Evolutionary conservation across 2,797 vertebrate species (phyloP).

Genomic region (Dendrocincla tyrannina): DNA sequence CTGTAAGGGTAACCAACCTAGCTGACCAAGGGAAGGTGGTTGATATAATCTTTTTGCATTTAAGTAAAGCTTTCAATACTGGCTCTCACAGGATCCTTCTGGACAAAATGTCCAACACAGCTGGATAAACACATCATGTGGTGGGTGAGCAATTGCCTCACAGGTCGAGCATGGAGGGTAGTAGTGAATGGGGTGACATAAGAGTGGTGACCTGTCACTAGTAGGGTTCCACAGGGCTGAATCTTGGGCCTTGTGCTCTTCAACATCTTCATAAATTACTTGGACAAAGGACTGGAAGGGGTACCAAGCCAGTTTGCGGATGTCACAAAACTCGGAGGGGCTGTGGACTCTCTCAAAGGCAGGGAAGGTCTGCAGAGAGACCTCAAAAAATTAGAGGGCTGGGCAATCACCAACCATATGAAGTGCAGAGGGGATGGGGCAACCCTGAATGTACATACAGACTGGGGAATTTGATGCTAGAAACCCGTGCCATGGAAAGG

Average conservation of each 20-base stretch:
- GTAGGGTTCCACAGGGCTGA: neutral
- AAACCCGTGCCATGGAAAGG: neutral
- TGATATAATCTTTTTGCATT: neutral
- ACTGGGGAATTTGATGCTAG: neutral
- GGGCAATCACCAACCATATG: neutral
- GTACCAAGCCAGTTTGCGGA: neutral
- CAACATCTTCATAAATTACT: neutral
- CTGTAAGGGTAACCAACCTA: neutral
- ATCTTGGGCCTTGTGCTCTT: neutral
- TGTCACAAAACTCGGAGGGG: neutral
- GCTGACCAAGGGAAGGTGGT: neutral
- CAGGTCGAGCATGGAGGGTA: neutral
- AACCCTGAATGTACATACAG: neutral
- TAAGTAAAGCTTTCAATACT: neutral
- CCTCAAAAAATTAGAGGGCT: neutral
- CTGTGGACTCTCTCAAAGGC: neutral
- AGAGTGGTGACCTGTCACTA: neutral
- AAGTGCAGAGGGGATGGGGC: neutral
- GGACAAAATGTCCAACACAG: too few species aligned
- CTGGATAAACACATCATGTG: neutral
- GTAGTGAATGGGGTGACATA: neutral
- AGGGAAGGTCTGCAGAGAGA: neutral
- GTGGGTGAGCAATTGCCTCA: neutral
- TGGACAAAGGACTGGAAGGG: neutral
- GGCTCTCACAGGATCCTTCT: neutral